Conservation (phyloP, 37 sponge, comb jelly and placozoan genomes). For the Theonella swinhoei region DNA sequence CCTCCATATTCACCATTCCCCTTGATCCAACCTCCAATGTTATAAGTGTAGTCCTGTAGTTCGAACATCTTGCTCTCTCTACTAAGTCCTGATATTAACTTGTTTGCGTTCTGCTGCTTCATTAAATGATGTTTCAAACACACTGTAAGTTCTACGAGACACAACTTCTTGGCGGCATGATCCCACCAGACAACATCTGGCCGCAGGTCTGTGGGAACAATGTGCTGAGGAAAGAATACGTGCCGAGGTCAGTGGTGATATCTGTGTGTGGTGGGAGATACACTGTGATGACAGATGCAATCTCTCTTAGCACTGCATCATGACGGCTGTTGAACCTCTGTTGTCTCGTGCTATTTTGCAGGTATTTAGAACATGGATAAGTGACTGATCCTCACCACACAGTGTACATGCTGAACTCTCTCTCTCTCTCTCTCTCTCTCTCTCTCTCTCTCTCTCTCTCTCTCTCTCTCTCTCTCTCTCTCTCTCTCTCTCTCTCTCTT, state of each 20-base stretch:
- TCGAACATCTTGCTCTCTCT: neutral
- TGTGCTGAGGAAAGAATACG: neutral
- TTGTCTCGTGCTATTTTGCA: neutral
- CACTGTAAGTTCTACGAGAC: neutral
- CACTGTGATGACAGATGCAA: neutral
- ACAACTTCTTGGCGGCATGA: neutral
- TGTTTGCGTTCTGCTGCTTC: slow-evolving; percentile 3
- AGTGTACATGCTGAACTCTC: neutral
- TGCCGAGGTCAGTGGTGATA: neutral
- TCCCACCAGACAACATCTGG: neutral
- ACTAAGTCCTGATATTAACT: neutral
- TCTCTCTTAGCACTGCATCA: neutral
- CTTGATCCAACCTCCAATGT: neutral
- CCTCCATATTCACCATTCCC: neutral
- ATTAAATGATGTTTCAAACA: neutral
- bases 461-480: slow-evolving; percentile 33
- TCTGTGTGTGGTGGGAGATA: neutral
- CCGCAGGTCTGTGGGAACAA: neutral
- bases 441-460: slow-evolving; percentile 40
- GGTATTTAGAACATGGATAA: neutral
- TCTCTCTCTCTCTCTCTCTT: too few relatives aligned
- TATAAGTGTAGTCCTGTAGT: neutral
- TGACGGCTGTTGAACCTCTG: neutral
- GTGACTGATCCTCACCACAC: neutral
- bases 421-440: slow-evolving; percentile 21